Percentiles rank a stretch among this genome's conserved stretches.
Evolutionary conservation across 2,888 invertebrate genomes (phyloP).

Genomic region (Athalia circularis): DNA sequence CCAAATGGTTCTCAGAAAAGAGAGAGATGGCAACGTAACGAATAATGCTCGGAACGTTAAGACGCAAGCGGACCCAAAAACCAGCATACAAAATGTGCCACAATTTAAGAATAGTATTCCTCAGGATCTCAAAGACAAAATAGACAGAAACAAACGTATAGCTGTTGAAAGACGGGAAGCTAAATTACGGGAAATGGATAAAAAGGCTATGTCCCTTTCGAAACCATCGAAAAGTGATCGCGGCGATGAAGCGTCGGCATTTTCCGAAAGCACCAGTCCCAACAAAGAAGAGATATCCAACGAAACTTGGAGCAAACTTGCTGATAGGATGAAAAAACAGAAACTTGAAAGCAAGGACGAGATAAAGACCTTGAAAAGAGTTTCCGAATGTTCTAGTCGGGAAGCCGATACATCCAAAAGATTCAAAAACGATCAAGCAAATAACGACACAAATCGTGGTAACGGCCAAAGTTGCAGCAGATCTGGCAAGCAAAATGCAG

Average conservation of each 20-base stretch:
- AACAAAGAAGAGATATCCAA: conserved; percentile 20
- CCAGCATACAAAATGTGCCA: conserved; percentile 8
- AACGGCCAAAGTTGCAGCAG: not conserved
- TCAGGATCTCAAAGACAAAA: conserved; percentile 56
- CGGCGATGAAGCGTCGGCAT: not conserved
- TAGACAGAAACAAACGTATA: conserved; percentile 59
- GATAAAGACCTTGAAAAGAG: not conserved
- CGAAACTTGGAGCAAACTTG: conserved; percentile 48
- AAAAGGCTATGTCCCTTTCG: conserved; percentile 47
- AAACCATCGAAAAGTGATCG: conserved; percentile 24
- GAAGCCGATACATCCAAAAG: conserved; percentile 41
- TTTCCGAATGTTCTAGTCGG: not conserved
- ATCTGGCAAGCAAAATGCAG: conserved; percentile 2
- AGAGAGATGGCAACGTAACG: conserved; percentile 52
- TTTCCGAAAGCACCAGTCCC: not conserved
- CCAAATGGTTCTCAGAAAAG: conserved; percentile 74
- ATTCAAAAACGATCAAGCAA: conserved; percentile 61
- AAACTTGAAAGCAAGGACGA: conserved; percentile 57
- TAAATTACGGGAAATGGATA: conserved; percentile 60
- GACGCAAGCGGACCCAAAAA: conserved; percentile 42
- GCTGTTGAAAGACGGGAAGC: conserved; percentile 53
- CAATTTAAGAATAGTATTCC: conserved; percentile 23
- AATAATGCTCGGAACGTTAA: conserved; percentile 44
- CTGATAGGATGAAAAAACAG: conserved; percentile 68
- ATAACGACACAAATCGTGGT: conserved; percentile 21